Percentiles rank a stretch among this genome's conserved stretches.
Conservation (phyloP, 1,140 invertebrate species). For the Platyscapa corneri region DNA sequence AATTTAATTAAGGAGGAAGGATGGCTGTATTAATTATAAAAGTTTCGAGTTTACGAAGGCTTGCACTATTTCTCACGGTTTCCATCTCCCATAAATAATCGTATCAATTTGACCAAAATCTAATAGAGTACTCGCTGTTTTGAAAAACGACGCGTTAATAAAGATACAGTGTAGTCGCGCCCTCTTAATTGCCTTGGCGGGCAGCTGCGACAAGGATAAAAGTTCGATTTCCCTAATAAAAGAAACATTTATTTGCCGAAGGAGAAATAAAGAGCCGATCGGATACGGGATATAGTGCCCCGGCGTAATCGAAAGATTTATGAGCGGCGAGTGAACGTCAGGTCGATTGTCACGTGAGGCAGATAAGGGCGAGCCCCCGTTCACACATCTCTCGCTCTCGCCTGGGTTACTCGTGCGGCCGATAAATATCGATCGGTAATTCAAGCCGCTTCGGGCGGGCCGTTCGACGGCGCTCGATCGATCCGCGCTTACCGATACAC, state of each 20-base stretch:
- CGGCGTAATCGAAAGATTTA: background rate
- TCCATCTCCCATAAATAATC: too few species aligned
- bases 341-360: background rate
- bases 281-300: background rate
- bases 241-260: background rate
- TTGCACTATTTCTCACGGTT: too few species aligned
- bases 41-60: too few species aligned
- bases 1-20: too few species aligned
- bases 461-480: too few species aligned
- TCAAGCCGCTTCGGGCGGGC: background rate
- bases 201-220: background rate
- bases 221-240: background rate
- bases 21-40: too few species aligned
- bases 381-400: background rate
- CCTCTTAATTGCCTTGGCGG: too few species aligned
- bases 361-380: background rate
- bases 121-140: background rate
- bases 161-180: background rate
- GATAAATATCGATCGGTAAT: constrained; percentile 29
- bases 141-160: background rate
- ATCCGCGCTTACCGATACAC: too few species aligned
- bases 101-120: too few species aligned
- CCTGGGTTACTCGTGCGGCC: background rate
- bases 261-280: background rate
- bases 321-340: background rate